Base-by-base conservation (phyloP, 2,113 vertebrate genomes). In the Pseudorhombus dupliciocellatus region DNA sequence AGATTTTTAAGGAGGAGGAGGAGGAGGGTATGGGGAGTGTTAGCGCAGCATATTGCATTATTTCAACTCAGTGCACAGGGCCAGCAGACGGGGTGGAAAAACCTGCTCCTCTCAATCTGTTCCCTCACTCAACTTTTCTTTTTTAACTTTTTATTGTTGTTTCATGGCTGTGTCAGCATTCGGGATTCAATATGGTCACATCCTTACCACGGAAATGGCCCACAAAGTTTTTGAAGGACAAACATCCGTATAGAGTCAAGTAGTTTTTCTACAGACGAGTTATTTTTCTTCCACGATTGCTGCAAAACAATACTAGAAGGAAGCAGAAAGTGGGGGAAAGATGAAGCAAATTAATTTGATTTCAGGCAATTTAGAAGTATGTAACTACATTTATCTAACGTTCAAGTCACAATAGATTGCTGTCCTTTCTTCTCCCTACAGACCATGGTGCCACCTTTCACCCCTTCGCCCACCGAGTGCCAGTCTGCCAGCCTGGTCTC, bases 391-490 rank as follows among this genome's bases (percentile, higher is more conserved):
- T n/a, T n/a, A n/a, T n/a, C n/a, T n/a, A n/a, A n/a, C n/a, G n/a
- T n/a, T n/a, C n/a, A n/a, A n/a, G n/a, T n/a, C n/a, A n/a, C n/a
- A n/a, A n/a, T n/a, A n/a, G n/a, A n/a, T 11, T 75, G 11, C 6
- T 66, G 14, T 56, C 22, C 1, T 53, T 54, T 1, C 22, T 12
- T 66, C 25, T 68, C 11, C 25, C 21, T 61, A 8, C 86, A 99
- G 98, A 94, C 91, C 55, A 92, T 92, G 0, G 89, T 87, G 84
- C 96, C 95, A n/a, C 94, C 96, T 0, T 96, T 98, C 90, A 97
- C 96, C 0, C 96, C 97, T 0, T 98, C 97, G 6, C 97, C 98
- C 4, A 97, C 97, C 51, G 98, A 99, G 79, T 96, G 95, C 88
- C 97, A 96, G 84, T 93, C 95, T 0, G 90, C 95, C 24, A 95